A percentile compares a stretch with the other conserved stretches of the same genome.
These are phyloP conservation scores for Pheucticus melanocephalus DNA, from an alignment of 2,113 vertebrate species.

Conservation along the genomic window DNA sequence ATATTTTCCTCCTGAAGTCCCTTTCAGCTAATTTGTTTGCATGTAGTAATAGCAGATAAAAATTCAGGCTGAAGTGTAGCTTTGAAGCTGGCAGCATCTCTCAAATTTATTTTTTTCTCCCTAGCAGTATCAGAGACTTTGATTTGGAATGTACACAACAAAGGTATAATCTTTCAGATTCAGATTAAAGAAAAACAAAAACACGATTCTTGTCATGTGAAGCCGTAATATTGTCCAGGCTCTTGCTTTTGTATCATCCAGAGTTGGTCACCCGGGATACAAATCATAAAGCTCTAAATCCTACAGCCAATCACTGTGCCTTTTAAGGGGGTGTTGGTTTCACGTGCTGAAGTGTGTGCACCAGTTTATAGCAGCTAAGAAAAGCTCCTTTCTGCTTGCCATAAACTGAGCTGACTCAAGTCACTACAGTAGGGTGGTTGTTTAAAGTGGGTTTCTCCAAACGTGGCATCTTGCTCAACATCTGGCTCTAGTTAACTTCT, in stretches of 20 bases:
- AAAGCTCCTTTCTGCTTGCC: conserved; percentile 70
- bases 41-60: not conserved
- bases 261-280: conserved; percentile 51
- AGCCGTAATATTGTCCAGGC: not conserved
- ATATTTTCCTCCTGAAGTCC: not conserved
- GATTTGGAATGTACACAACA: conserved; percentile 10
- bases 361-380: conserved; percentile 55
- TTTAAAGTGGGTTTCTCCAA: conserved; percentile 56
- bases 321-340: conserved; percentile 56
- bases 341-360: conserved; percentile 52
- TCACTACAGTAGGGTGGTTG: conserved; percentile 73
- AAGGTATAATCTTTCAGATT: conserved; percentile 9
- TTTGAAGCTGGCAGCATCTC: conserved; percentile 12
- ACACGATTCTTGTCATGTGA: not conserved
- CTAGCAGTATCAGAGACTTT: not conserved
- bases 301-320: conserved; percentile 32
- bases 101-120: not conserved
- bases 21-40: not conserved
- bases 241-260: conserved; percentile 50
- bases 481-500: conserved; percentile 72
- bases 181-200: conserved; percentile 43
- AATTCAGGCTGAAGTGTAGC: not conserved
- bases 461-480: conserved; percentile 69
- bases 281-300: conserved; percentile 54
- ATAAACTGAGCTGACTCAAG: conserved; percentile 72